These are phyloP conservation scores for Tenrec ecaudatus DNA, from an alignment of 2,113 vertebrate species.

Conservation along the genomic window DNA sequence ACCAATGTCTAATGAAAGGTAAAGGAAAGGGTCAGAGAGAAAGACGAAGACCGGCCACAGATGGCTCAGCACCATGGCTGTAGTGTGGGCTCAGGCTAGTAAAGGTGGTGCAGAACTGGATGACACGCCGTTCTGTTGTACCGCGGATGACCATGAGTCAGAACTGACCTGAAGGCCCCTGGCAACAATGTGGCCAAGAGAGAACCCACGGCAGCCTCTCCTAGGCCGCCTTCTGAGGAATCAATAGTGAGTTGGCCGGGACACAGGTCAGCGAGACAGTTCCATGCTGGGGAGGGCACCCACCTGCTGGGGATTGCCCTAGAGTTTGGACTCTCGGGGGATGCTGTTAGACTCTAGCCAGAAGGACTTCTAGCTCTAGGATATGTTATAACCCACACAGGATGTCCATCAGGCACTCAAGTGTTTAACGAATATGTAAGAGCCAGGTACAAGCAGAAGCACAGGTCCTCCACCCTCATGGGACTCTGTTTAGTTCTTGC, in stretches of 20 bases:
- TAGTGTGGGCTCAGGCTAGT: background rate
- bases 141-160: background rate
- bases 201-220: background rate
- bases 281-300: background rate
- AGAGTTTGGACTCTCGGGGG: background rate
- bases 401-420: background rate
- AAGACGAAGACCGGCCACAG: background rate
- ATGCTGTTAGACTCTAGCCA: background rate
- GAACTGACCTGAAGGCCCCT: background rate
- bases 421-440: background rate
- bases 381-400: background rate
- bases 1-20: background rate
- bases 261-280: background rate
- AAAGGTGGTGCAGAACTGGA: background rate
- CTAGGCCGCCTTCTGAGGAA: background rate
- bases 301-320: background rate
- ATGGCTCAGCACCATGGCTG: background rate
- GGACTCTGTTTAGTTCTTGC: background rate
- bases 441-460: background rate
- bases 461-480: accelerated
- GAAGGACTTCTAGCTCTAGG: background rate
- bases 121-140: background rate
- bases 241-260: too few relatives aligned
- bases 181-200: background rate
- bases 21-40: background rate